Base-by-base conservation (phyloP, 2,888 invertebrate genomes). In the Strigamia crassipes region DNA sequence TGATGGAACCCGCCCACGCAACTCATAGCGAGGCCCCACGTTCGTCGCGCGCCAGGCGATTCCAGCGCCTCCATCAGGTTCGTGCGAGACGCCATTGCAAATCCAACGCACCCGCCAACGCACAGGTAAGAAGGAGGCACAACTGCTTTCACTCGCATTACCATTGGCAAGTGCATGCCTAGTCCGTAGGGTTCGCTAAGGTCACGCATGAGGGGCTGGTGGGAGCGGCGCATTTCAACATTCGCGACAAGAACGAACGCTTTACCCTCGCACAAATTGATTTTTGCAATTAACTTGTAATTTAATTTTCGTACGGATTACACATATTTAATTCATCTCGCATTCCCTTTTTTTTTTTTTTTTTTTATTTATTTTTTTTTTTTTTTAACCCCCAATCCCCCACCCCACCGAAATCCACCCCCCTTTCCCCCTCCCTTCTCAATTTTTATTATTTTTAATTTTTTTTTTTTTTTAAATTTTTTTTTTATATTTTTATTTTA, bases 1-100 rank as follows among this genome's bases (percentile, higher is more conserved):
- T 34, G 4, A 81, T 81, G 66, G 81, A 34, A 81, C 81, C 61
- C 81, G 81, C 81, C 81, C 81, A 81, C 66, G 81, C 81, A 34
- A 31, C 66, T 38, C 34, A 51, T 80, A 80, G 46, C 80, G 51
- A 61, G 80, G 80, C 80, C 46, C 80, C 27, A 56, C 34, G 23
- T 18, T 23, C 27, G 27, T 31, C 10, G 78, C 38, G 78, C 38
- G 78, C 41, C 78, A 38, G n/a, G 21, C 78, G 78, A 78, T 42
- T 78, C 41, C 6, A 78, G 78, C 78, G 38, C 78, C 38, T 38
- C 78, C 23, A 42, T 73, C 73, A 73, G 73, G 27, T 73, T 73
- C 73, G 27, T 13, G 23, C 73, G 73, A 73, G 73, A 73, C 73
- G 73, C 21, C 73, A 73, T 23, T 73, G 73, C 13, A 56, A 73